phyloP scores from a whole-genome alignment of 2,113 vertebrate genomes.

The Copsychus sechellarum region DNA sequence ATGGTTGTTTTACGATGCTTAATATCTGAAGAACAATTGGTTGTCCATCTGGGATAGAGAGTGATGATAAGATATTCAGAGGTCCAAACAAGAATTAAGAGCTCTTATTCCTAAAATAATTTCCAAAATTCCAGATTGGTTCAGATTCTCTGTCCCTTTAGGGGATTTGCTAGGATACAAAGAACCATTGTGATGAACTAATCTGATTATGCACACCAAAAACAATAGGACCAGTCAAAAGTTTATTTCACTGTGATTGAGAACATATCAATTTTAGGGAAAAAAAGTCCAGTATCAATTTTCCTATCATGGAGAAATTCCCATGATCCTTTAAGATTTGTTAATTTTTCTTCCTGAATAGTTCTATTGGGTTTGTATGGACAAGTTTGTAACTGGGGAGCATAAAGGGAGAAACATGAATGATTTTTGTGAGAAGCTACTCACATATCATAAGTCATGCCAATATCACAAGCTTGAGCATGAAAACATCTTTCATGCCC shows the following conservation, averaged over 20 bases:
- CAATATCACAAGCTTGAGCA: background rate
- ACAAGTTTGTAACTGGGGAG: fast-evolving
- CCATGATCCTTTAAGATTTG: background rate
- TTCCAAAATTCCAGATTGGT: background rate
- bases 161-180: background rate
- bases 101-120: background rate
- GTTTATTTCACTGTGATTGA: background rate
- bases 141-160: background rate
- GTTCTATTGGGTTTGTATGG: background rate
- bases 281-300: background rate
- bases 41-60: background rate
- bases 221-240: background rate
- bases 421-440: background rate
- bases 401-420: fast-evolving
- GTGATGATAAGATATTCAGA: background rate
- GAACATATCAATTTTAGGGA: background rate
- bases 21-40: background rate
- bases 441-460: background rate
- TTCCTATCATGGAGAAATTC: background rate
- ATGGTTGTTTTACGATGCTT: background rate
- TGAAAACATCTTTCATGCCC: background rate
- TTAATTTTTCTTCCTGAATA: background rate
- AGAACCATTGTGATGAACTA: background rate
- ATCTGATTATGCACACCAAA: background rate
- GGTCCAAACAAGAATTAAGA: background rate